phyloP scores from a whole-genome alignment of 1,140 invertebrate species.

The Penaeus japonicus region DNA sequence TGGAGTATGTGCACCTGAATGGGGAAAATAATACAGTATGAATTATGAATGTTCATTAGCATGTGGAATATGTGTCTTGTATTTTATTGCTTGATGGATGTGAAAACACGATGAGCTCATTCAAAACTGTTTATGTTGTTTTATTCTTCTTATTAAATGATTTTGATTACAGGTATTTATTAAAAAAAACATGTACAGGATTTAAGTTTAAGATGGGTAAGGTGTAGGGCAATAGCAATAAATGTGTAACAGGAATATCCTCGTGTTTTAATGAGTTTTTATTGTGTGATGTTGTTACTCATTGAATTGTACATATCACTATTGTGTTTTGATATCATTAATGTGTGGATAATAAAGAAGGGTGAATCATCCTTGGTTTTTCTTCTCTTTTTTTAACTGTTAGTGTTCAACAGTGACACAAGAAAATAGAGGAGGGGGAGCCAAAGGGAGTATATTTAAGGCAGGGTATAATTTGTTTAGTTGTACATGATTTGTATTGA shows the following conservation, averaged over 20 bases:
- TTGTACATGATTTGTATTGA: not conserved
- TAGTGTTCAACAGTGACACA: no score
- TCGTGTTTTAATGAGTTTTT: not conserved
- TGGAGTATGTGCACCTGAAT: no score
- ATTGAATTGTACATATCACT: not conserved
- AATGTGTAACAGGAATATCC: not conserved
- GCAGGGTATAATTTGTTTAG: not conserved
- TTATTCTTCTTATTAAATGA: conserved; percentile 27
- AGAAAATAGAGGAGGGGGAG: not conserved
- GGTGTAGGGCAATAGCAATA: not conserved
- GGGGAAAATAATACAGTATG: not conserved
- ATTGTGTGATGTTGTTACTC: not conserved
- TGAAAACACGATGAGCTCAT: conserved; percentile 27
- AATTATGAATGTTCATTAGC: not conserved
- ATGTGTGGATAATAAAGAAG: not conserved
- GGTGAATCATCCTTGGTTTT: not conserved
- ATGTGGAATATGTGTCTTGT: not conserved
- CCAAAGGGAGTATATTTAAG: not conserved
- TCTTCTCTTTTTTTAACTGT: not conserved
- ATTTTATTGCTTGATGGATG: not conserved
- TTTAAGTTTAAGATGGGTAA: not conserved
- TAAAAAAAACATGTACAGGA: not conserved
- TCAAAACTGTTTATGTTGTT: conserved; percentile 34
- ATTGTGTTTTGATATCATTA: not conserved
- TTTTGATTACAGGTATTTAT: not conserved